Base-by-base conservation (phyloP, 2,888 invertebrate genomes). In the Mactromeris polynyma region DNA sequence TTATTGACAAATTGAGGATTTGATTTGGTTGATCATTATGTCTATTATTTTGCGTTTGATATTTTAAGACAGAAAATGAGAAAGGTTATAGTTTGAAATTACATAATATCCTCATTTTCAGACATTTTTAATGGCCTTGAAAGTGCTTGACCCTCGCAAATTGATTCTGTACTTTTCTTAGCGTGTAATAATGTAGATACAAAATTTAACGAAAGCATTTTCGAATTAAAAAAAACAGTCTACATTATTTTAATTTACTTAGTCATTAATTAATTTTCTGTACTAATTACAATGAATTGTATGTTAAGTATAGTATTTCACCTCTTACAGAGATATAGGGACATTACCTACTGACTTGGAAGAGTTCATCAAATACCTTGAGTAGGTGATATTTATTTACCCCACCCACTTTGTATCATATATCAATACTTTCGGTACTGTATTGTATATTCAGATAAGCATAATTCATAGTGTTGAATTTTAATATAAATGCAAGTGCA, bases 341-440 rank as follows among this genome's bases (percentile, higher is more conserved):
- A 79, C 93, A 84, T 89, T 94, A 92, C 93, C 94, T 54, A 89
- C 89, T 81, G 94, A 94, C 88, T 90, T 94, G 87, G 93, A 94
- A 89, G 94, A 93, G 86, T 94, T 94, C 93, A 91, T 94, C 93
- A 83, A 90, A 80, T 94, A 94, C 81, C 86, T 94, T 46, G 94
- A 94, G 94, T 94, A 94, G 90, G 94, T 94, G 79, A 81, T 73
- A 83, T 88, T 80, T 83, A 85, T 82, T 89, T 91, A 87, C 86
- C 91, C 90, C 85, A 89, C 90, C 88, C 92, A 88, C 88, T 84
- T 73, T 86, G 40, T 83, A 83, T 81, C 58, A 64, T 40, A 82
- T 69, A 82, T 82, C 33, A 51, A 40, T 81, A 81, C 51, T 31
- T 26, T 64, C 26, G 26, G 26, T 58, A 64, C 11, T 64, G 26